Conservation (phyloP, 2,797 vertebrate genomes). For the Gymnocypris eckloni region DNA sequence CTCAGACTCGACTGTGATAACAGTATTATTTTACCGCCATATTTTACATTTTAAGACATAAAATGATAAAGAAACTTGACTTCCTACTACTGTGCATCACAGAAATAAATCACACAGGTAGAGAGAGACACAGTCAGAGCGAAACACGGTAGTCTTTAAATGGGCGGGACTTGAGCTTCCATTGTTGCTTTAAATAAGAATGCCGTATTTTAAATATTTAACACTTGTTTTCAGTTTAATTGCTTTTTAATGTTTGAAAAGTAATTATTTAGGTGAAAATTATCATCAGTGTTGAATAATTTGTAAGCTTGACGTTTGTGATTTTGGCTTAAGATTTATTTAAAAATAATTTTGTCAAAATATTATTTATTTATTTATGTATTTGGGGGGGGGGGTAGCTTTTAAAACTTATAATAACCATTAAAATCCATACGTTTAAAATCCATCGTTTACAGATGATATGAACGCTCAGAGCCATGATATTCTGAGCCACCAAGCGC, state of each 20-base stretch:
- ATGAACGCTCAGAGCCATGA: not conserved
- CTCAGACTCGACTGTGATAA: not conserved
- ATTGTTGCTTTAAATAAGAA: not conserved
- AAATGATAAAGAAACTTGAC: not conserved
- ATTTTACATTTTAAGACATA: not conserved
- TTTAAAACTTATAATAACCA: not conserved
- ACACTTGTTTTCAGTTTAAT: no score
- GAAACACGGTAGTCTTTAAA: not conserved
- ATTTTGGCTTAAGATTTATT: not conserved
- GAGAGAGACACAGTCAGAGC: not conserved
- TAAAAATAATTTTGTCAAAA: not conserved
- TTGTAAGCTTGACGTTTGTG: not conserved
- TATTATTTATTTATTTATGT: no score
- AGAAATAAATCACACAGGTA: conserved; percentile 9
- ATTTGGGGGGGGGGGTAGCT: not conserved
- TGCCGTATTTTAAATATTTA: no score
- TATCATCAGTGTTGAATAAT: not conserved
- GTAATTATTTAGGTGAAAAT: not conserved
- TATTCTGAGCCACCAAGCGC: not conserved
- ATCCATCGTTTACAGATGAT: not conserved
- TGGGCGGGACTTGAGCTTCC: not conserved
- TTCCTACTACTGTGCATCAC: conserved; percentile 12
- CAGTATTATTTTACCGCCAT: not conserved
- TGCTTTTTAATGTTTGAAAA: not conserved
- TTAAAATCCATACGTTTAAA: not conserved